Evolutionary conservation across 2,113 vertebrate species (phyloP), one percentile per base, ranked within the genome.

Genomic region (Phaethon lepturus): DNA sequence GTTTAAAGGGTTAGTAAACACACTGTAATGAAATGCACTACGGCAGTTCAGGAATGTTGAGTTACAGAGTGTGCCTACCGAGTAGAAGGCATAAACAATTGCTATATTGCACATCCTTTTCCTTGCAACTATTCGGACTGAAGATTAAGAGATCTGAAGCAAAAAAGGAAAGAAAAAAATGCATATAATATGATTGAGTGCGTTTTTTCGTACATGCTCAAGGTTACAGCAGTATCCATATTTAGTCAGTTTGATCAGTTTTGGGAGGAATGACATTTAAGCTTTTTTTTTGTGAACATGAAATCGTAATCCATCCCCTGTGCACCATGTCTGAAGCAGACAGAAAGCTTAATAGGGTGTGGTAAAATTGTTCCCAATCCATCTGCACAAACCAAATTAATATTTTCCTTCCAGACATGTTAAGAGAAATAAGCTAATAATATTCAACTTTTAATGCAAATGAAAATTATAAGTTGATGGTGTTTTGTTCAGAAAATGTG

Each of bases 1-100:
- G 24, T 88, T 91, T 87, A 90, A 95, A 71, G 73, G 29, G 23
- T 45, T 74, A 90, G n/a, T 55, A 88, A 97, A 78, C 18, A 86
- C 40, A 63, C 3, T 44, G 6, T 85, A 94, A 84, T 82, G 38
- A 60, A 95, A 92, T 72, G 60, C 3, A 1, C 25, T 71, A 29
- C 23, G 44, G 53, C 29, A 38, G 25, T 85, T 95, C 33, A 64
- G 75, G 22, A 93, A n/a, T 23, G 15, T 1, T 52, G 24, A 82
- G 53, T 64, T 91, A 62, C 49, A 88, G 55, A 88, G 82, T 52
- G 6, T 89, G 18, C 15, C 20, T 72, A 69, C 74, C 33, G 56
- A 23, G 45, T 66, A 75, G 33, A 88, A 58, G 35, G 4, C 10
- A 91, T 86, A 97, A 92, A 90, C 22, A 85, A 66, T 44, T 55